phyloP scores from a whole-genome alignment of 1,140 invertebrate genomes.

The Lordiphosa clarofinis region DNA sequence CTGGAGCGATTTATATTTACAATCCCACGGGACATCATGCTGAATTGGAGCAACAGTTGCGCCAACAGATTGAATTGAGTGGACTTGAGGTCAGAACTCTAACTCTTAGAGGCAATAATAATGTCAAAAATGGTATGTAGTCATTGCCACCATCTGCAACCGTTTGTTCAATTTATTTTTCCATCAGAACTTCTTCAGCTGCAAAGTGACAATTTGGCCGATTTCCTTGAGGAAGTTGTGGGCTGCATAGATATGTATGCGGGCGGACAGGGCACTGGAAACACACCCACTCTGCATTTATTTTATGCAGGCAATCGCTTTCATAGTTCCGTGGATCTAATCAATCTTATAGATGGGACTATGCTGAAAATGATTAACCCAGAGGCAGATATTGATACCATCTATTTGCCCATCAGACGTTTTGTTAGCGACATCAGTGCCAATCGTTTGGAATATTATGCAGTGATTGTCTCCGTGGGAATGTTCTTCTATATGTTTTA shows the following conservation, averaged over 20 bases:
- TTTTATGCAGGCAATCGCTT: slow-evolving; percentile 67
- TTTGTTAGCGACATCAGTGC: slow-evolving; percentile 63
- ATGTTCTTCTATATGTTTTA: slow-evolving; percentile 75
- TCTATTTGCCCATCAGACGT: slow-evolving; percentile 54
- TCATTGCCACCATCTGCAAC: not conserved
- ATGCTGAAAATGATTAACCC: slow-evolving; percentile 38
- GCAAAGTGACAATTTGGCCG: slow-evolving; percentile 54
- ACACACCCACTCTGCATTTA: slow-evolving; percentile 30
- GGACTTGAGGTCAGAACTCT: slow-evolving; percentile 37
- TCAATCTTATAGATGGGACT: slow-evolving; percentile 63
- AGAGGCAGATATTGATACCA: slow-evolving; percentile 39
- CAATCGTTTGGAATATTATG: slow-evolving; percentile 62
- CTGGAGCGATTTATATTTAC: slow-evolving; percentile 52
- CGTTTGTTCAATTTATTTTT: not conserved
- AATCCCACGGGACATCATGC: slow-evolving; percentile 49
- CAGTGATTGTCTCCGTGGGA: slow-evolving; percentile 55
- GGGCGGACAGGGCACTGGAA: slow-evolving; percentile 5
- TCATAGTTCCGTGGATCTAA: slow-evolving; percentile 67
- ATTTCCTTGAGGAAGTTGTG: slow-evolving; percentile 61
- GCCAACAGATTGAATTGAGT: slow-evolving; percentile 47
- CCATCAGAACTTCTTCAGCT: slow-evolving; percentile 41
- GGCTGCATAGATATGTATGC: slow-evolving; percentile 53
- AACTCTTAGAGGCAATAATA: slow-evolving; percentile 25
- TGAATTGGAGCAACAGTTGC: slow-evolving; percentile 42
- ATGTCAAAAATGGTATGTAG: slow-evolving; percentile 32